Evolutionary conservation across 2,797 vertebrate species (phyloP).

Genomic region (Thamnophis elegans): DNA sequence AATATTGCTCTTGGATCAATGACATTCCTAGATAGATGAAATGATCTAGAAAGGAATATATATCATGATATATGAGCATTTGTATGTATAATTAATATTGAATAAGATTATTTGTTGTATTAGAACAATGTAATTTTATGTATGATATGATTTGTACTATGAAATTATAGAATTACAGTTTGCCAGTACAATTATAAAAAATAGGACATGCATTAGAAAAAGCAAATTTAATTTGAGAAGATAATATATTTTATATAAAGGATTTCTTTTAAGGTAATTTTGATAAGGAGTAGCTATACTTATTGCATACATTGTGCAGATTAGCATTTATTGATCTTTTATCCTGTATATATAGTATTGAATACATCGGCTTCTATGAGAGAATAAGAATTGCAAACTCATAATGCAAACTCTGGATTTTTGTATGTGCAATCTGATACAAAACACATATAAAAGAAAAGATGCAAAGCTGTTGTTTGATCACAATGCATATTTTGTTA

Average conservation of each 20-base stretch:
- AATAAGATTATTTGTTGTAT: background rate
- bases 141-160: background rate
- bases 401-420: too few relatives aligned
- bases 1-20: background rate
- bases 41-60: background rate
- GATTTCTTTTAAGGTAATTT: background rate
- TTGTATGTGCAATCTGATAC: too few relatives aligned
- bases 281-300: background rate
- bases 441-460: too few relatives aligned
- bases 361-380: background rate
- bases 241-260: background rate
- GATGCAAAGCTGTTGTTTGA: too few relatives aligned
- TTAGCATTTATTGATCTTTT: background rate
- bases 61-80: background rate
- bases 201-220: too few relatives aligned
- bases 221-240: background rate
- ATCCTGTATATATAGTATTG: background rate
- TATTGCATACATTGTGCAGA: background rate
- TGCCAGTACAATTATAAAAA: background rate
- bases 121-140: background rate
- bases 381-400: background rate
- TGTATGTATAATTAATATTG: background rate
- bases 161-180: background rate
- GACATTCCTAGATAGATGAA: background rate
- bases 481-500: background rate